Percentiles rank a stretch among this genome's conserved stretches.
phyloP scores from a whole-genome alignment of 2,113 vertebrate species.

The Thalassarche chlororhynchos region DNA sequence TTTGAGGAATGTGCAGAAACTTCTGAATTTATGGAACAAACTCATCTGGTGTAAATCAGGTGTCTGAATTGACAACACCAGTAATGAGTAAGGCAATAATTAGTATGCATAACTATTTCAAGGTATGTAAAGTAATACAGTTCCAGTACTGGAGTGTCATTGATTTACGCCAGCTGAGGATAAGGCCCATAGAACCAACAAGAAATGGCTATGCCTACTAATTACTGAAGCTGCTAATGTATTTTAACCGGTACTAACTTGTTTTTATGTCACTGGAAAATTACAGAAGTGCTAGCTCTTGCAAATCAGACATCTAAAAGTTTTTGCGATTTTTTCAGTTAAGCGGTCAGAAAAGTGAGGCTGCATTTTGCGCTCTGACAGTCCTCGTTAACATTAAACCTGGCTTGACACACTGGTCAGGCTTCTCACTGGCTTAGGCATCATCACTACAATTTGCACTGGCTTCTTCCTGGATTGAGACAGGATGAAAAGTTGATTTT shows the following conservation, averaged over 20 bases:
- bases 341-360: background rate
- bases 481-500: background rate
- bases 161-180: conserved; percentile 33
- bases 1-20: conserved; percentile 13
- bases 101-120: conserved; percentile 26
- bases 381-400: background rate
- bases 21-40: background rate
- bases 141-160: background rate
- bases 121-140: conserved; percentile 23
- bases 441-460: background rate
- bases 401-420: background rate
- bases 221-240: background rate
- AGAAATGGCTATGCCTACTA: background rate
- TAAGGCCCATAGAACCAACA: background rate
- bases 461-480: background rate
- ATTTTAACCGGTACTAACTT: background rate
- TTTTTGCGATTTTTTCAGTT: background rate
- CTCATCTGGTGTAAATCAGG: conserved; percentile 29
- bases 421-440: background rate
- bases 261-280: conserved; percentile 9
- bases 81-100: conserved; percentile 32
- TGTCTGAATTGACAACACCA: conserved; percentile 19
- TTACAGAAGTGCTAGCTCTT: background rate
- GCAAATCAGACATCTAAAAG: background rate
- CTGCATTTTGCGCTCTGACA: background rate